Conservation (phyloP, 2,797 vertebrate genomes). For the Danio kyathit region DNA sequence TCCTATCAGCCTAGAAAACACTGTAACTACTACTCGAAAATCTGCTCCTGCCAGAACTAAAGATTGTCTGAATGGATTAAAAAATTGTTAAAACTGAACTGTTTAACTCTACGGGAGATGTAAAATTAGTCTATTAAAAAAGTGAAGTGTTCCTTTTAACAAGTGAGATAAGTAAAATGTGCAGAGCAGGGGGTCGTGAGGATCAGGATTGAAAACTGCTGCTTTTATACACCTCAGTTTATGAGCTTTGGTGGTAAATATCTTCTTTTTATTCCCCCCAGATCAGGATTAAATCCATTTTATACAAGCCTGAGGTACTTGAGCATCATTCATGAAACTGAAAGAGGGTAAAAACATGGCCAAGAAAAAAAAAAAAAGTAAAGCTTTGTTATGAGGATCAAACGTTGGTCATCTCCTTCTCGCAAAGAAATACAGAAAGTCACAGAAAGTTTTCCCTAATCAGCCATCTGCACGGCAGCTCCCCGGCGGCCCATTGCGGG, state of each 20-base stretch:
- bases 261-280: background rate
- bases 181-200: too few species aligned
- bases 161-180: too few species aligned
- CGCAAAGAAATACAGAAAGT: constrained; percentile 20
- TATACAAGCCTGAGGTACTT: background rate
- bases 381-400: constrained; percentile 14
- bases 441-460: constrained; percentile 59
- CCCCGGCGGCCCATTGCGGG: constrained; percentile 38
- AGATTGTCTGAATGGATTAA: too few species aligned
- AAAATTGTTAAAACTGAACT: too few species aligned
- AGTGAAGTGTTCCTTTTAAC: too few species aligned
- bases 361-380: background rate
- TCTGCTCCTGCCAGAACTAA: too few species aligned
- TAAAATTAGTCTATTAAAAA: too few species aligned
- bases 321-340: constrained; percentile 15
- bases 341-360: constrained; percentile 2
- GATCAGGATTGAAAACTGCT: too few species aligned
- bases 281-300: background rate
- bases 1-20: too few species aligned
- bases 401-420: constrained; percentile 35
- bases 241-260: background rate
- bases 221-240: background rate
- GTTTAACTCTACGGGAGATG: too few species aligned
- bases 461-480: constrained; percentile 68
- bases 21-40: too few species aligned